Conservation (phyloP, 2,888 invertebrate genomes). For the Drosophila engyochracea region DNA sequence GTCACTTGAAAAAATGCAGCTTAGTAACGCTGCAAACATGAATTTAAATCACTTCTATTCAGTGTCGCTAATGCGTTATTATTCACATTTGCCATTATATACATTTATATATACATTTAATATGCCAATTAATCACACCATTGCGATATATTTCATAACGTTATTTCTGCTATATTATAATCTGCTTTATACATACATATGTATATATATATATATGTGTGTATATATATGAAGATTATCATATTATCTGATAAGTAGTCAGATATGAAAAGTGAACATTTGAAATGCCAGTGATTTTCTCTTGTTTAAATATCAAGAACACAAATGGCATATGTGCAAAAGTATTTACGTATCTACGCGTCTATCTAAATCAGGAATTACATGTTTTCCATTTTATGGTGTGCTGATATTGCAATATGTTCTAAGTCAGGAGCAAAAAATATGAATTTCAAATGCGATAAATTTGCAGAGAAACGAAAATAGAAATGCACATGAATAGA, state of each 20-base stretch:
- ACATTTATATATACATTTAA: background rate
- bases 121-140: background rate
- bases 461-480: slow-evolving; percentile 25
- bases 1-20: background rate
- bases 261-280: background rate
- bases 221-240: background rate
- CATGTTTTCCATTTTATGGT: slow-evolving; percentile 59
- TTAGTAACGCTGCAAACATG: background rate
- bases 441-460: slow-evolving; percentile 36
- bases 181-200: background rate
- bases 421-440: slow-evolving; percentile 5
- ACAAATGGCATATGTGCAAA: background rate
- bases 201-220: background rate
- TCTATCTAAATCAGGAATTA: background rate
- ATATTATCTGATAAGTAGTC: background rate
- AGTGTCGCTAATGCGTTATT: background rate
- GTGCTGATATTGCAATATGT: slow-evolving; percentile 42
- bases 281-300: background rate
- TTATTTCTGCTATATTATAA: background rate
- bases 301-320: no score
- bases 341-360: background rate
- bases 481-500: slow-evolving; percentile 18
- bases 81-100: background rate
- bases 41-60: background rate
- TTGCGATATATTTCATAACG: background rate